These are phyloP conservation scores for Eubasilissa splendida DNA, from an alignment of 2,888 invertebrate genomes.

Conservation along the genomic window DNA sequence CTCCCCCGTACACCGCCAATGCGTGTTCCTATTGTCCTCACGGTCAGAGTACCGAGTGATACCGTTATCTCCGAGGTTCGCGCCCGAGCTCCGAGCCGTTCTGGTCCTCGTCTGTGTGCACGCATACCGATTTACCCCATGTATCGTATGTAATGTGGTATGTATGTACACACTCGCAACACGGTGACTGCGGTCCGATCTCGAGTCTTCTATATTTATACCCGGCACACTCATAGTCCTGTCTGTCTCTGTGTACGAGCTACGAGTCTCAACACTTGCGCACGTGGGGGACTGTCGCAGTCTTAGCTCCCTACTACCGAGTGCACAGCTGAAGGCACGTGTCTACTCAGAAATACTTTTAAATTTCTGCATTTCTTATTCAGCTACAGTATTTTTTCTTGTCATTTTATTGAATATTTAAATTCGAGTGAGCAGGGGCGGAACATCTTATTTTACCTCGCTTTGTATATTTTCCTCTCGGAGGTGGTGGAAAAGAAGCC, in stretches of 20 bases:
- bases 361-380: background rate
- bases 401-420: too few species aligned
- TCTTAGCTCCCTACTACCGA: background rate
- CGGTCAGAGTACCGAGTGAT: conserved; percentile 16
- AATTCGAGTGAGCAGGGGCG: too few species aligned
- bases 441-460: too few species aligned
- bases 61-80: conserved; percentile 5
- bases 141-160: background rate
- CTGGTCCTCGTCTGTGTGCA: background rate
- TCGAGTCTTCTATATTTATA: background rate
- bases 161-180: background rate
- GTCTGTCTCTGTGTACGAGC: too few species aligned
- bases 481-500: too few species aligned
- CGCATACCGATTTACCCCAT: background rate
- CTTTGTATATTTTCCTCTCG: too few species aligned
- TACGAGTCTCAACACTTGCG: background rate
- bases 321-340: background rate
- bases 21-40: background rate
- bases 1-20: background rate
- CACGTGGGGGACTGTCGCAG: background rate
- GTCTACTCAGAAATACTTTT: background rate
- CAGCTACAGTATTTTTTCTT: background rate
- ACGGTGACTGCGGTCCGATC: background rate
- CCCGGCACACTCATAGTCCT: background rate
- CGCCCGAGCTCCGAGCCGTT: background rate